Percentiles rank a stretch among this genome's conserved stretches.
Evolutionary conservation across 2,888 invertebrate genomes (phyloP).

Genomic region (Heliconius aoede): DNA sequence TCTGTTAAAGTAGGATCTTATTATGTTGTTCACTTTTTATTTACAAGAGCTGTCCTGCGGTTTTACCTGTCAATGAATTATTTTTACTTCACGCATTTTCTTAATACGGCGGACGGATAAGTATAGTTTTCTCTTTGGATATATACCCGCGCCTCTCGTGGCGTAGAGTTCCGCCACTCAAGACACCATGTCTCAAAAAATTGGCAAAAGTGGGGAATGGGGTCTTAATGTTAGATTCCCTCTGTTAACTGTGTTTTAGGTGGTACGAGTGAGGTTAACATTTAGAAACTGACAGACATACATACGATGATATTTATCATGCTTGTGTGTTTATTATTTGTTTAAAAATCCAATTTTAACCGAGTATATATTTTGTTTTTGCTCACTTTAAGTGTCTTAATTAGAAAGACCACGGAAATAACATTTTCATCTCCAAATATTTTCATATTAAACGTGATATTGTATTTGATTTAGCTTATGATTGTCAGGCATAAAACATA

Average conservation of each 20-base stretch:
- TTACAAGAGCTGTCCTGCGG: background rate
- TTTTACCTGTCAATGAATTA: background rate
- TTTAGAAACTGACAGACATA: background rate
- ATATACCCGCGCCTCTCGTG: background rate
- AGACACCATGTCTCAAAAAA: background rate
- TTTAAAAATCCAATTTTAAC: background rate
- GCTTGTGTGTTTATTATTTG: background rate
- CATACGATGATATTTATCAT: background rate
- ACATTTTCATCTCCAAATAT: background rate
- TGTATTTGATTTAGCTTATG: too few relatives aligned
- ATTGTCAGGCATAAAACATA: too few relatives aligned
- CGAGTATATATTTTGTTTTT: constrained; percentile 14
- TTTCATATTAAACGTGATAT: too few relatives aligned
- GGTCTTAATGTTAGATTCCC: background rate
- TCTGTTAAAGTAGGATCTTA: constrained; percentile 23
- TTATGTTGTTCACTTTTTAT: constrained; percentile 9
- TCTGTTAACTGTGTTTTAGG: background rate
- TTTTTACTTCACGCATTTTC: background rate
- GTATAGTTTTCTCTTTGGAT: too few relatives aligned
- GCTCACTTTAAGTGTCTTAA: background rate
- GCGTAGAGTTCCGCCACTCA: background rate
- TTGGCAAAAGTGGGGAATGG: background rate
- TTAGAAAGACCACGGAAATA: background rate
- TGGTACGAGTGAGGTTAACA: background rate
- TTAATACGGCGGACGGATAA: background rate